These are phyloP conservation scores for Prionace glauca DNA, from an alignment of 2,797 vertebrate species.

Conservation along the genomic window DNA sequence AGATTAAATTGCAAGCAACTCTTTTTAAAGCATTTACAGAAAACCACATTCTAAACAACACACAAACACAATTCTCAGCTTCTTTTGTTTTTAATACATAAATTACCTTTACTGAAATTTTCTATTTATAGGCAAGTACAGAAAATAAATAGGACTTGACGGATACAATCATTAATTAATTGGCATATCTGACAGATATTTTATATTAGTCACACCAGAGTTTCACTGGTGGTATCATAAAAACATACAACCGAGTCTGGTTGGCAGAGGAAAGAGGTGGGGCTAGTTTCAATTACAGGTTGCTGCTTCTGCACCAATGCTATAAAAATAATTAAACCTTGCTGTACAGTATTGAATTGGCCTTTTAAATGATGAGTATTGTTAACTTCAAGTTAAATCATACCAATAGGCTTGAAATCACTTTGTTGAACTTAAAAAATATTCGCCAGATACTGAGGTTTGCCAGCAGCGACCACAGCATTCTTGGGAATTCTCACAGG, in stretches of 20 bases:
- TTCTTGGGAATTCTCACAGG: background rate
- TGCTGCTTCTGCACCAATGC: background rate
- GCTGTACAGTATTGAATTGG: background rate
- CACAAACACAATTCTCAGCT: too few species aligned
- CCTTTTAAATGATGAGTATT: background rate
- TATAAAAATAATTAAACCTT: background rate
- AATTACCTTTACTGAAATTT: background rate
- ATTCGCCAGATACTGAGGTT: background rate
- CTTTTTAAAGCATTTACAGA: background rate
- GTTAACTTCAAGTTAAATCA: background rate
- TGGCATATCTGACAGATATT: background rate
- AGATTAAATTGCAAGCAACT: background rate
- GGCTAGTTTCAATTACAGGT: background rate
- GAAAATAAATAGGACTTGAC: background rate
- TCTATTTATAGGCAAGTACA: background rate
- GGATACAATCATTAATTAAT: too few species aligned
- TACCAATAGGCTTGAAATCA: background rate
- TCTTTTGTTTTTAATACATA: background rate
- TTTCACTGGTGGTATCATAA: background rate
- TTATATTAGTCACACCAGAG: background rate
- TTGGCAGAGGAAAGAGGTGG: background rate
- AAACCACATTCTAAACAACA: background rate
- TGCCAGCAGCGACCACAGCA: background rate
- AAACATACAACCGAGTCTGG: background rate
- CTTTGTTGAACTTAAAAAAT: background rate